Evolutionary conservation across 2,113 vertebrate genomes (phyloP).

Genomic region (Nerophis ophidion): DNA sequence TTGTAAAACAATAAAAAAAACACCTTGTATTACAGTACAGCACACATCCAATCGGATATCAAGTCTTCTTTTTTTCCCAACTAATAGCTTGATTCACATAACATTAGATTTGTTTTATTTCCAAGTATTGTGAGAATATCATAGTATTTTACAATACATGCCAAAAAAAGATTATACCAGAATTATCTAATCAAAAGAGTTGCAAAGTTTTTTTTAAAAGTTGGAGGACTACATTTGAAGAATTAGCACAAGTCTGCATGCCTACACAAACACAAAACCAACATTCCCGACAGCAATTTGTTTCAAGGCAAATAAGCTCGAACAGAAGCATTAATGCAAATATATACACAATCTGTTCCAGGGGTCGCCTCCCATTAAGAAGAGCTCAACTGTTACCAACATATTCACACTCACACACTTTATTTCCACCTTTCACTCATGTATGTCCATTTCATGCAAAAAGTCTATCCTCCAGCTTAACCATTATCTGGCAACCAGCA

Average conservation of each 20-base stretch:
- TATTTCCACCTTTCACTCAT: slow-evolving; percentile 4
- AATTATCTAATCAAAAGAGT: too few species aligned
- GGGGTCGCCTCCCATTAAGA: slow-evolving; percentile 19
- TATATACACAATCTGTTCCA: not conserved
- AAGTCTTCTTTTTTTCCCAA: too few species aligned
- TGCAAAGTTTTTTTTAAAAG: too few species aligned
- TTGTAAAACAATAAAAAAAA: too few species aligned
- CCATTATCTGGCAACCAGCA: slow-evolving; percentile 38
- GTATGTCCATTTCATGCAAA: slow-evolving; percentile 24
- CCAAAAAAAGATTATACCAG: too few species aligned
- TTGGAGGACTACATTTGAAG: not conserved
- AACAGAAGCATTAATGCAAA: not conserved
- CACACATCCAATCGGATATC: too few species aligned
- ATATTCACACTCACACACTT: slow-evolving; percentile 28
- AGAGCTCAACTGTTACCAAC: slow-evolving; percentile 33
- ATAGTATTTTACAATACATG: too few species aligned
- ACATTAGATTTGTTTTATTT: too few species aligned
- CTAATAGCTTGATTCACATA: too few species aligned
- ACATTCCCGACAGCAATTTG: not conserved
- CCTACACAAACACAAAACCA: not conserved
- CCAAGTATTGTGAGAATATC: too few species aligned
- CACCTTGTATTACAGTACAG: too few species aligned
- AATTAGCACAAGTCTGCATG: not conserved
- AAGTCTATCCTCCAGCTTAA: slow-evolving; percentile 27
- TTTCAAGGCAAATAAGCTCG: slow-evolving; percentile 2